Evolutionary conservation across 92 coral and sea anemone genomes (phyloP).

Genomic region (Ricordea florida): DNA sequence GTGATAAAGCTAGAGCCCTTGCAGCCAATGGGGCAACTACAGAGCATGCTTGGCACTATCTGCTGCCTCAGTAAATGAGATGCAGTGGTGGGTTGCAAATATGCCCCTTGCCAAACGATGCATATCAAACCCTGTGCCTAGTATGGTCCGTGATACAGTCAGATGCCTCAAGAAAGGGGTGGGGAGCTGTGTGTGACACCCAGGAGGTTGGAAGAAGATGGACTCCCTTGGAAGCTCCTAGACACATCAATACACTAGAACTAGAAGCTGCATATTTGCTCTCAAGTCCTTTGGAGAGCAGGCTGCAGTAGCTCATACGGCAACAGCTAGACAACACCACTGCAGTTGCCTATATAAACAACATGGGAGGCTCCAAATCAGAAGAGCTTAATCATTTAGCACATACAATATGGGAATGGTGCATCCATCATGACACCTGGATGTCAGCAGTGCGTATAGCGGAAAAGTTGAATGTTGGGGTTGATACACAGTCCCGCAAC

Average conservation of each 20-base stretch:
- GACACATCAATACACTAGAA: constrained; percentile 40
- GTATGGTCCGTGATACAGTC: not conserved
- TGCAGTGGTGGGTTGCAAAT: constrained; percentile 28
- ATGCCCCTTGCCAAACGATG: constrained; percentile 14
- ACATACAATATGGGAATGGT: constrained; percentile 43
- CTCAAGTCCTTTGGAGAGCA: constrained; percentile 56
- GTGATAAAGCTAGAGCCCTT: constrained; percentile 35
- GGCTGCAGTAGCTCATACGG: not conserved
- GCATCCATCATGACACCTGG: constrained; percentile 21
- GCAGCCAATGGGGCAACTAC: constrained; percentile 13
- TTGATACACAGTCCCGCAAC: constrained; percentile 19
- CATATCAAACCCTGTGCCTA: constrained; percentile 11
- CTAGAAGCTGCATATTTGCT: constrained; percentile 39
- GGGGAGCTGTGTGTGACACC: constrained; percentile 37
- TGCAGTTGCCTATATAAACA: constrained; percentile 33
- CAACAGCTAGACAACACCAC: constrained; percentile 46
- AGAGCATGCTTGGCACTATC: constrained; percentile 7
- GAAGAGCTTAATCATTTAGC: constrained; percentile 12
- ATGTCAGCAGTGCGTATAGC: constrained; percentile 41
- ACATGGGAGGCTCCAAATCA: constrained; percentile 31
- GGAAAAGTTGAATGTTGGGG: constrained; percentile 32
- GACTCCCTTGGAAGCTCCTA: constrained; percentile 13
- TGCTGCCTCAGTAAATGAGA: constrained; percentile 1
- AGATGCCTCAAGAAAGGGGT: constrained; percentile 49
- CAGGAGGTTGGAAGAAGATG: constrained; percentile 34